Percentiles rank a stretch among this genome's conserved stretches.
These are phyloP conservation scores for Lobophora halterata DNA, from an alignment of 2,888 invertebrate genomes.

Conservation along the genomic window DNA sequence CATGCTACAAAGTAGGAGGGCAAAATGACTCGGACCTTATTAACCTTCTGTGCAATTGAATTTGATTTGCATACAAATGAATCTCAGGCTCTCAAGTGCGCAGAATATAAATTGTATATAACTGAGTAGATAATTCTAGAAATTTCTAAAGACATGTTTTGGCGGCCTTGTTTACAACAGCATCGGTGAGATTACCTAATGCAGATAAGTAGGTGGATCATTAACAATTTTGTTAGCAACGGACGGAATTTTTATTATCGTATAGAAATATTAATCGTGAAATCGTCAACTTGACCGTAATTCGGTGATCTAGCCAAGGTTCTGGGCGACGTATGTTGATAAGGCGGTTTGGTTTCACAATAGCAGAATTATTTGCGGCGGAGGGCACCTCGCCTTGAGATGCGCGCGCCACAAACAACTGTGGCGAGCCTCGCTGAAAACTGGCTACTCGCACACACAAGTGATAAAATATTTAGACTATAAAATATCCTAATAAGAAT, in stretches of 20 bases:
- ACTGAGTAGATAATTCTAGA: not conserved
- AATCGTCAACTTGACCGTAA: slow-evolving; percentile 80
- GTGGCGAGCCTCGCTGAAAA: slow-evolving; percentile 67
- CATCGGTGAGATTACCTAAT: slow-evolving; percentile 20
- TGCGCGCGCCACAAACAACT: slow-evolving; percentile 73
- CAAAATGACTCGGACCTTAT: not conserved
- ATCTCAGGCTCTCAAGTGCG: not conserved
- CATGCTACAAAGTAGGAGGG: slow-evolving; percentile 2
- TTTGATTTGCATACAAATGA: slow-evolving; percentile 1
- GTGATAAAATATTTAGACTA: slow-evolving; percentile 36
- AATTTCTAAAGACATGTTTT: not conserved
- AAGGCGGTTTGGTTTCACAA: slow-evolving; percentile 76
- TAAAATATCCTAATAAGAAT: too few relatives aligned
- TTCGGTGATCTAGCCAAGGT: slow-evolving; percentile 77
- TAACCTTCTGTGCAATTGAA: slow-evolving; percentile 5
- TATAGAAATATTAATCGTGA: slow-evolving; percentile 65
- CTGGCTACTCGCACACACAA: slow-evolving; percentile 56
- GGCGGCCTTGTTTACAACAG: slow-evolving; percentile 14
- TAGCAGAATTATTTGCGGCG: slow-evolving; percentile 80
- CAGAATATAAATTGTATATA: not conserved
- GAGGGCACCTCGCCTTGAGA: slow-evolving; percentile 72
- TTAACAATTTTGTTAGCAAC: slow-evolving; percentile 19
- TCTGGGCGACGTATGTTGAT: slow-evolving; percentile 59
- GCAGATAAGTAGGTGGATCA: slow-evolving; percentile 25
- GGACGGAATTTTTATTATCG: slow-evolving; percentile 60